These are phyloP conservation scores for Botia kubotai DNA, from an alignment of 2,797 vertebrate genomes.

Conservation along the genomic window DNA sequence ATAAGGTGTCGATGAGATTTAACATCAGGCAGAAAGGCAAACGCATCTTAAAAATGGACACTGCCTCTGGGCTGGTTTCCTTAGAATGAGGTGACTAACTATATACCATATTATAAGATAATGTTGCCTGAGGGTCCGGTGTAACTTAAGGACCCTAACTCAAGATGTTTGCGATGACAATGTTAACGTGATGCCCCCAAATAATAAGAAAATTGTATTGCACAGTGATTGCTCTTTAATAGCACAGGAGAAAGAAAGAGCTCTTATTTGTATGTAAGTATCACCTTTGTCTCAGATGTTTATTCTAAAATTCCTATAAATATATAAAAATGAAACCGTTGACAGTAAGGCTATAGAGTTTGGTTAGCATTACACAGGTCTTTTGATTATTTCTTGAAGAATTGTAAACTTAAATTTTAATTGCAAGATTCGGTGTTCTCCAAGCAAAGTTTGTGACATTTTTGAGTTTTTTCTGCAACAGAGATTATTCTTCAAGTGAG, in stretches of 20 bases:
- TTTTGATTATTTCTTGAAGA: too few species aligned
- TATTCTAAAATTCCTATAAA: too few species aligned
- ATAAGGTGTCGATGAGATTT: slow-evolving; percentile 78
- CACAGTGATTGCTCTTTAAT: slow-evolving; percentile 9
- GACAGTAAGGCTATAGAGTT: too few species aligned
- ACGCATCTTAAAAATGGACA: slow-evolving; percentile 64
- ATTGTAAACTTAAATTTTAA: too few species aligned
- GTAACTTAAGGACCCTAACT: neutral
- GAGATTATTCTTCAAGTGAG: too few species aligned
- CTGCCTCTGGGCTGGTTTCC: slow-evolving; percentile 62
- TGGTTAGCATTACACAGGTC: too few species aligned
- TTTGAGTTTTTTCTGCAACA: too few species aligned
- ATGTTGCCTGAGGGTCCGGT: slow-evolving; percentile 57
- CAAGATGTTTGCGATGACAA: neutral
- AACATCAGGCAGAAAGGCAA: slow-evolving; percentile 69
- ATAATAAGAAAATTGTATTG: neutral
- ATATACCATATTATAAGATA: slow-evolving; percentile 65
- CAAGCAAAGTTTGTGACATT: too few species aligned
- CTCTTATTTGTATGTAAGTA: too few species aligned
- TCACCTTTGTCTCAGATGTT: too few species aligned
- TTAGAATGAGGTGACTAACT: slow-evolving; percentile 67
- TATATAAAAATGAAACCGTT: too few species aligned
- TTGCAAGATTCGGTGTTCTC: too few species aligned
- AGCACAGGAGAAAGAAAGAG: neutral
- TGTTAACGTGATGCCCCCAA: neutral